Evolutionary conservation across 2,797 vertebrate genomes (phyloP).

Genomic region (Labeo calbasu): DNA sequence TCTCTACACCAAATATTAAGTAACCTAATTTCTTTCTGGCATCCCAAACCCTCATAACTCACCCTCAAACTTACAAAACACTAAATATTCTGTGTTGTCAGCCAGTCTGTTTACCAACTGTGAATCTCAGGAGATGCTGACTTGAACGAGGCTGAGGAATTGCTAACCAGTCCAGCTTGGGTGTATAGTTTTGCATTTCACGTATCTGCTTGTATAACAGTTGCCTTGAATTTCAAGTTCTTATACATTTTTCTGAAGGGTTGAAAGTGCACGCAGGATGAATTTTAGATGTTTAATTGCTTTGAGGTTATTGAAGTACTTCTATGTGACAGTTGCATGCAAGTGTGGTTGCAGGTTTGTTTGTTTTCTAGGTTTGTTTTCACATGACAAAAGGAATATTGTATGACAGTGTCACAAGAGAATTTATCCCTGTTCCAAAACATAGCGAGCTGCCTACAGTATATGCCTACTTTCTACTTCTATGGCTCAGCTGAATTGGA

Average conservation of each 20-base stretch:
- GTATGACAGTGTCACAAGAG: background rate
- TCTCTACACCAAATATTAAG: slow-evolving; percentile 5
- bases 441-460: background rate
- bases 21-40: slow-evolving; percentile 5
- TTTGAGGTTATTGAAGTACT: slow-evolving; percentile 4
- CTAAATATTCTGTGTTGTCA: slow-evolving; percentile 31
- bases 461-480: background rate
- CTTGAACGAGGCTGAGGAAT: slow-evolving; percentile 2
- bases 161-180: slow-evolving; percentile 12
- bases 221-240: slow-evolving; percentile 24
- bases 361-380: background rate
- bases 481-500: background rate
- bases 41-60: slow-evolving; percentile 23
- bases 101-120: slow-evolving; percentile 38
- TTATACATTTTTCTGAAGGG: background rate
- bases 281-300: slow-evolving; percentile 31
- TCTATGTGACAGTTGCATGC: slow-evolving; percentile 8
- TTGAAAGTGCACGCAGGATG: slow-evolving; percentile 38
- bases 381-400: slow-evolving; percentile 20
- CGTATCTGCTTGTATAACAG: slow-evolving; percentile 12
- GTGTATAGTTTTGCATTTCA: slow-evolving; percentile 36
- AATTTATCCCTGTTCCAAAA: no score
- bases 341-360: background rate
- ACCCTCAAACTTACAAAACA: slow-evolving; percentile 5
- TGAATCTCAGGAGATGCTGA: slow-evolving; percentile 39